Evolutionary conservation across 1,140 invertebrate species (phyloP).

Genomic region (Heliconius hermathena): DNA sequence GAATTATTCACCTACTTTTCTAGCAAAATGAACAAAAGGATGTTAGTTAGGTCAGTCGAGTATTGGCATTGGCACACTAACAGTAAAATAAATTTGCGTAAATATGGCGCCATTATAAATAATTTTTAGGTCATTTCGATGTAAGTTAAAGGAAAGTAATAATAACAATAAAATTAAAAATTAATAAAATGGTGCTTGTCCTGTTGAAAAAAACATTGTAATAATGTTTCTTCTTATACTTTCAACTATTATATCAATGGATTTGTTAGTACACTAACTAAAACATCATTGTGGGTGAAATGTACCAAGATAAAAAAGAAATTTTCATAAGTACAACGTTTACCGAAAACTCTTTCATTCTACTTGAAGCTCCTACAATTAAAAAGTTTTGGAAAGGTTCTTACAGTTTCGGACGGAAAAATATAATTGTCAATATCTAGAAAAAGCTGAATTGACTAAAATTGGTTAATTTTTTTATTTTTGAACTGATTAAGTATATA

Average conservation of each 20-base stretch:
- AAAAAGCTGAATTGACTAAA: not conserved
- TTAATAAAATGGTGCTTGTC: too few relatives aligned
- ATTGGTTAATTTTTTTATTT: not conserved
- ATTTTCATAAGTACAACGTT: slow-evolving; percentile 10
- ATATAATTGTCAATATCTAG: too few relatives aligned
- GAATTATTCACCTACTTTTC: slow-evolving; percentile 25
- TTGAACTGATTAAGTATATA: too few relatives aligned
- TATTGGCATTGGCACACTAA: slow-evolving; percentile 12
- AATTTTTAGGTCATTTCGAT: not conserved
- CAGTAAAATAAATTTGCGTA: not conserved
- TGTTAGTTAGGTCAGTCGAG: not conserved
- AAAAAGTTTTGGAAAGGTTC: slow-evolving; percentile 28
- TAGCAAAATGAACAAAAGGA: slow-evolving; percentile 18
- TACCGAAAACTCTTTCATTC: slow-evolving; percentile 19
- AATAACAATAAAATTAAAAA: not conserved
- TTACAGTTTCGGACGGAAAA: too few relatives aligned
- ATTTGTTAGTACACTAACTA: not conserved
- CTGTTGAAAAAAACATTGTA: too few relatives aligned
- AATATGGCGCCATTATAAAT: not conserved
- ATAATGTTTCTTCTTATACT: too few relatives aligned
- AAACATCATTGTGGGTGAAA: not conserved
- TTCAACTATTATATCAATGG: too few relatives aligned
- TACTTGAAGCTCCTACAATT: slow-evolving; percentile 34
- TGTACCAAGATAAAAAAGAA: not conserved
- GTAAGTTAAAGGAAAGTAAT: not conserved